Conservation (phyloP, 1,140 invertebrate genomes). For the Megalonaias nervosa region DNA sequence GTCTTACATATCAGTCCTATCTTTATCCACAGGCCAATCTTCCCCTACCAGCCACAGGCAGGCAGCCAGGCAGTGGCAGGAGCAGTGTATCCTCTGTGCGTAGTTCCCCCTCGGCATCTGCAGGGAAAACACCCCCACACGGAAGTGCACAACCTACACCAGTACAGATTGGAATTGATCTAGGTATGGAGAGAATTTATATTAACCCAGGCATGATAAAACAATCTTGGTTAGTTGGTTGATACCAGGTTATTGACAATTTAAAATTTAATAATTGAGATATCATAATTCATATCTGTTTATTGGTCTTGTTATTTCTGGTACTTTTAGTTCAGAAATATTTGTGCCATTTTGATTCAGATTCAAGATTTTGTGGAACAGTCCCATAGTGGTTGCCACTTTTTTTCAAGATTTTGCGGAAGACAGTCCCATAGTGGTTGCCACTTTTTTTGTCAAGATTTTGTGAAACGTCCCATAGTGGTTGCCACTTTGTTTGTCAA, state of each 20-base stretch:
- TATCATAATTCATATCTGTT: neutral
- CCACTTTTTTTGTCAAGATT: too few relatives aligned
- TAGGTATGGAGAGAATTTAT: constrained; percentile 27
- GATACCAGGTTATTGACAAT: neutral
- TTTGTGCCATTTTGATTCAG: too few relatives aligned
- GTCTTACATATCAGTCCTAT: too few relatives aligned
- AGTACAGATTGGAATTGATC: constrained; percentile 58
- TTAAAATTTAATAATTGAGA: neutral
- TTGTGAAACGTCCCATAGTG: too few relatives aligned
- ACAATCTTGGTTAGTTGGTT: neutral
- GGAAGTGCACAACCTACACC: constrained; percentile 43
- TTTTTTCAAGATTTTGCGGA: too few relatives aligned
- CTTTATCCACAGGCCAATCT: constrained; percentile 53
- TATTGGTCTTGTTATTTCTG: neutral
- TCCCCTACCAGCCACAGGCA: constrained; percentile 43
- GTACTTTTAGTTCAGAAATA: too few relatives aligned
- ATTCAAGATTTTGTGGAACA: too few relatives aligned
- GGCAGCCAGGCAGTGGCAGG: constrained; percentile 56
- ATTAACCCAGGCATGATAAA: too few relatives aligned
- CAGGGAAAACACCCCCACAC: constrained; percentile 42
- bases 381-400: too few relatives aligned
- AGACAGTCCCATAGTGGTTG: too few relatives aligned
- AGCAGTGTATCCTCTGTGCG: constrained; percentile 58
- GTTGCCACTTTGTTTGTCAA: too few relatives aligned
- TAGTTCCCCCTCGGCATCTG: constrained; percentile 34